Evolutionary conservation across 1,140 invertebrate genomes (phyloP).

Genomic region (Neodiprion fabricii): DNA sequence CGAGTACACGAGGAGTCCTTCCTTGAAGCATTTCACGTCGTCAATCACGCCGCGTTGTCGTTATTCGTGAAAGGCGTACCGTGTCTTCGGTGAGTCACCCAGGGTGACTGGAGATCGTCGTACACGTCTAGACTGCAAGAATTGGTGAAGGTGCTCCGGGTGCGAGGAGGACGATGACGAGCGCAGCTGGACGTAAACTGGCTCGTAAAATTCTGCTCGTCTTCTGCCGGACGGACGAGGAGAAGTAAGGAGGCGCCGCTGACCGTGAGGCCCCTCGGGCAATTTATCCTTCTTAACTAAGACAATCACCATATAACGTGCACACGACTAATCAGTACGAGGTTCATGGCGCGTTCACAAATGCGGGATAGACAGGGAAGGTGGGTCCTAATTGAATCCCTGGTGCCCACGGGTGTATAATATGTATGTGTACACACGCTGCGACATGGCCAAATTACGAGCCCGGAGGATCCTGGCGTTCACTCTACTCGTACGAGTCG

Average conservation of each 20-base stretch:
- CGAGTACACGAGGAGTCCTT: no score
- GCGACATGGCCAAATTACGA: no score
- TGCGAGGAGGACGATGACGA: background rate
- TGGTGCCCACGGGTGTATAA: background rate
- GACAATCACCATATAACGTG: constrained; percentile 1
- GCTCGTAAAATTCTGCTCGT: constrained; percentile 11
- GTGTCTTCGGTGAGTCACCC: no score
- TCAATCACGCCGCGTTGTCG: no score
- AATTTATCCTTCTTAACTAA: constrained; percentile 8
- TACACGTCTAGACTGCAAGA: no score
- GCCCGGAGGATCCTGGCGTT: no score
- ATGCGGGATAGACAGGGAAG: background rate
- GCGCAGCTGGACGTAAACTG: constrained; percentile 1
- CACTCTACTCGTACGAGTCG: no score
- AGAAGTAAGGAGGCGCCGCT: background rate
- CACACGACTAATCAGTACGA: background rate
- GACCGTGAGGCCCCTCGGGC: background rate
- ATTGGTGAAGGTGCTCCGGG: no score
- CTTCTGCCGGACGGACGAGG: background rate
- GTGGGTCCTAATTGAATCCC: background rate
- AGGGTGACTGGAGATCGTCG: no score
- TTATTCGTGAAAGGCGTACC: no score
- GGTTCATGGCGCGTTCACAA: background rate
- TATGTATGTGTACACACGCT: no score
- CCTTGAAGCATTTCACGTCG: no score